Percentiles rank a stretch among this genome's conserved stretches.
Conservation (phyloP, 2,113 vertebrate species). For the Reinhardtius hippoglossoides region DNA sequence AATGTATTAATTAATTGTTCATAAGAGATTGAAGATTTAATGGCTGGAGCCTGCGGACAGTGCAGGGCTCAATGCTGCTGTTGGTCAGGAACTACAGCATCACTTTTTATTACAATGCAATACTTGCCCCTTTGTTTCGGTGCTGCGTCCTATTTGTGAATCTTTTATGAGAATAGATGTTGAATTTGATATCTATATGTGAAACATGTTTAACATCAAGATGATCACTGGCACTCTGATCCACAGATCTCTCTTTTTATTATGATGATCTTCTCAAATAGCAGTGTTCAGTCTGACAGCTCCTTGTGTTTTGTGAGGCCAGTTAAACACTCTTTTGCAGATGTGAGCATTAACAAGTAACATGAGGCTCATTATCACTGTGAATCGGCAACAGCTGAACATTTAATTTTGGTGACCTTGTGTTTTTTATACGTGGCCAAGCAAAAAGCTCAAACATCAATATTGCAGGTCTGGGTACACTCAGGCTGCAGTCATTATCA, state of each 20-base stretch:
- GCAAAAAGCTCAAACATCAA: slow-evolving; percentile 22
- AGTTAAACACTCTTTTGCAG: slow-evolving; percentile 30
- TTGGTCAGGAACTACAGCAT: too few species aligned
- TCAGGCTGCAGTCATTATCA: slow-evolving; percentile 26
- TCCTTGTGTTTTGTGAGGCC: slow-evolving; percentile 18
- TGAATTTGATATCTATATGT: too few species aligned
- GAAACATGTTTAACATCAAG: not conserved
- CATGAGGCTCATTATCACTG: slow-evolving; percentile 35
- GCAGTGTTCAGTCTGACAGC: not conserved
- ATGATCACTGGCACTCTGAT: not conserved
- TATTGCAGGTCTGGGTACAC: slow-evolving; percentile 13
- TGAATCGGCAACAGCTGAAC: slow-evolving; percentile 36
- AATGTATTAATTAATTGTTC: too few species aligned
- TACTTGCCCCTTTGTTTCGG: not conserved
- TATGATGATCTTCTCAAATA: not conserved
- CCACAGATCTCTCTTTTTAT: not conserved
- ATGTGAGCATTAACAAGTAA: slow-evolving; percentile 32
- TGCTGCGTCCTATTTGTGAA: not conserved
- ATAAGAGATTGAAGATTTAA: too few species aligned
- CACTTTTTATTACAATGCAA: not conserved
- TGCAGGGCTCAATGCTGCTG: too few species aligned
- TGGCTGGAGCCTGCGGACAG: too few species aligned
- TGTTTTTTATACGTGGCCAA: not conserved
- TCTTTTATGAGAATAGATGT: not conserved
- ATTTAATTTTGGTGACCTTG: slow-evolving; percentile 39